Conservation (phyloP, 2,888 invertebrate species). For the Branchellion lobata region DNA sequence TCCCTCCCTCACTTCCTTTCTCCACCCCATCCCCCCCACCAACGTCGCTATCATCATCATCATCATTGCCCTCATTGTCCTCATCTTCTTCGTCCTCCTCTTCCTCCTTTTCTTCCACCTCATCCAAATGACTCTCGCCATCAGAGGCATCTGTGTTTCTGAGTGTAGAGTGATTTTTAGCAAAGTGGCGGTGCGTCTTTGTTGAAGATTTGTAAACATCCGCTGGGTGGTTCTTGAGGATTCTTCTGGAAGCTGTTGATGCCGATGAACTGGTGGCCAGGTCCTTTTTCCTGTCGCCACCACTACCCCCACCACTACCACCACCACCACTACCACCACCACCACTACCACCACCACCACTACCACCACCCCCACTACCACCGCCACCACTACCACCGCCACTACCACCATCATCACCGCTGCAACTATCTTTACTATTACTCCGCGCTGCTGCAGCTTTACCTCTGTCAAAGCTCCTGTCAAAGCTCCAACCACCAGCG, state of each 20-base stretch:
- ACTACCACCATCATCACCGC: conserved; percentile 4
- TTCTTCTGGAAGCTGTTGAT: no score
- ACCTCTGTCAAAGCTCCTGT: not conserved
- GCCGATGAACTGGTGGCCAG: no score
- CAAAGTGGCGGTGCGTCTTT: no score
- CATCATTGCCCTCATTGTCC: not conserved
- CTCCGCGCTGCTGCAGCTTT: not conserved
- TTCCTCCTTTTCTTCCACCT: not conserved
- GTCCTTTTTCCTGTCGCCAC: no score
- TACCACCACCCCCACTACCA: not conserved
- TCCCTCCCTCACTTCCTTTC: no score
- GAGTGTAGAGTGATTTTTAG: not conserved
- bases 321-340: not conserved
- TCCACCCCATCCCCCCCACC: no score
- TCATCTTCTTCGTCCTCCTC: not conserved
- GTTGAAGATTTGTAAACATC: no score
- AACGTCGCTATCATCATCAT: no score
- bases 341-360: conserved; percentile 9
- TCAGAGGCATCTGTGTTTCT: not conserved
- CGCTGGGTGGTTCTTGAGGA: no score
- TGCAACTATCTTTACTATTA: not conserved
- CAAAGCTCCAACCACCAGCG: not conserved
- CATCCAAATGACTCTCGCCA: not conserved
- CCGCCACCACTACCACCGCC: not conserved
- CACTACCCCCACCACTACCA: no score